Evolutionary conservation across 1,140 invertebrate species (phyloP).

Genomic region (Steinernema feltiae): DNA sequence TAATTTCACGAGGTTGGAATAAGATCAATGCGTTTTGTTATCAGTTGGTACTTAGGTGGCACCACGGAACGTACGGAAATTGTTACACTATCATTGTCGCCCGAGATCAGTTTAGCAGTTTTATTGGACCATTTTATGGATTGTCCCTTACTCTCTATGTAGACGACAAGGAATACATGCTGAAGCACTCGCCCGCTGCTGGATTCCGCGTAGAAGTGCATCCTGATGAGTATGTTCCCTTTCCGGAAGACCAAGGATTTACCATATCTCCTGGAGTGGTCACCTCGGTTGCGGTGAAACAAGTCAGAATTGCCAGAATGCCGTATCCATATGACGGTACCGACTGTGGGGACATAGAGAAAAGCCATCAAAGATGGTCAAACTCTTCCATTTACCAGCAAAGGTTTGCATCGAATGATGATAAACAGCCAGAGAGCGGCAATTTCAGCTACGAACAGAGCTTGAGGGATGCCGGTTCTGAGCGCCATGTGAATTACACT

Average conservation of each 20-base stretch:
- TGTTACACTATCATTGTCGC: slow-evolving; percentile 1
- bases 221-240: background rate
- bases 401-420: background rate
- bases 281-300: background rate
- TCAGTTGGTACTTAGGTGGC: background rate
- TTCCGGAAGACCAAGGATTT: background rate
- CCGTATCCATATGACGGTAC: background rate
- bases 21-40: background rate
- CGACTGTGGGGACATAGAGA: background rate
- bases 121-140: background rate
- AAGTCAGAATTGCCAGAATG: background rate
- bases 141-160: background rate
- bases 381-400: background rate
- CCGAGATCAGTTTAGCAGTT: slow-evolving; percentile 1
- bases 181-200: background rate
- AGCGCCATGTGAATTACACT: background rate
- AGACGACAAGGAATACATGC: background rate
- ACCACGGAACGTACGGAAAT: background rate
- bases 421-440: background rate
- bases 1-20: background rate
- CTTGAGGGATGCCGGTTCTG: background rate
- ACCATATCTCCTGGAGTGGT: background rate
- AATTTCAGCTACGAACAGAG: background rate
- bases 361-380: background rate
- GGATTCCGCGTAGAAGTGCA: background rate